A percentile compares a stretch with the other conserved stretches of the same genome.
phyloP scores from a whole-genome alignment of 1,140 invertebrate species.

The Drosophila biarmipes region DNA sequence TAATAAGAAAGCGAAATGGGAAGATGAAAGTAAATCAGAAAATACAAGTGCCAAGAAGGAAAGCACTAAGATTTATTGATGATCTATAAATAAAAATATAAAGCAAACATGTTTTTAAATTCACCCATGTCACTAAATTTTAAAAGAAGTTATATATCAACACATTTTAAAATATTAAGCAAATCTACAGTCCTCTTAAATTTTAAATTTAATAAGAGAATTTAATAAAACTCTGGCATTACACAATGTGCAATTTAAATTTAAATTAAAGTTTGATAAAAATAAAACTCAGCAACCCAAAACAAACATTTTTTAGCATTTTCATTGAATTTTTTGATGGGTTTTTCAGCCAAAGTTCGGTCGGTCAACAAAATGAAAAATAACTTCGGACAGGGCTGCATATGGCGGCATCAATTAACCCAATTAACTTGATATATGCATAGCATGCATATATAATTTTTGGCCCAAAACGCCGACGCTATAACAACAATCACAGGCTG shows the following conservation, averaged over 20 bases:
- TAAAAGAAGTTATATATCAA: too few species aligned
- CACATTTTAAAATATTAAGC: background rate
- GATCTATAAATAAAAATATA: constrained; percentile 4
- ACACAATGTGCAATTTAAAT: background rate
- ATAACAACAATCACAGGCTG: constrained; percentile 6
- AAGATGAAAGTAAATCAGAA: constrained; percentile 13
- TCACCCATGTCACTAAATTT: background rate
- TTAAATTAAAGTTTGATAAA: constrained; percentile 20
- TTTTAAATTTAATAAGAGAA: too few species aligned
- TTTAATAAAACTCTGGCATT: too few species aligned
- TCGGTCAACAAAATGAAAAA: constrained; percentile 29
- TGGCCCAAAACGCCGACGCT: constrained; percentile 14
- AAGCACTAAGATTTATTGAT: constrained; percentile 2
- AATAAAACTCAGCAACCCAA: background rate
- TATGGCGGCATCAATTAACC: constrained; percentile 64
- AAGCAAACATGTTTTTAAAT: background rate
- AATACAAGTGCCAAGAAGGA: constrained; percentile 8
- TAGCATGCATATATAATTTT: constrained; percentile 73
- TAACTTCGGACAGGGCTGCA: constrained; percentile 30
- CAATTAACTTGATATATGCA: constrained; percentile 78
- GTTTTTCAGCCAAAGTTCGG: constrained; percentile 12
- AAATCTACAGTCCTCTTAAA: too few species aligned
- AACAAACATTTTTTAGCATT: constrained; percentile 3
- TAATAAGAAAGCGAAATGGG: constrained; percentile 14
- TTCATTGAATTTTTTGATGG: constrained; percentile 35